Evolutionary conservation across 2,113 vertebrate species (phyloP), one percentile per base, ranked within the genome.

Genomic region (Ammodytes dubius): DNA sequence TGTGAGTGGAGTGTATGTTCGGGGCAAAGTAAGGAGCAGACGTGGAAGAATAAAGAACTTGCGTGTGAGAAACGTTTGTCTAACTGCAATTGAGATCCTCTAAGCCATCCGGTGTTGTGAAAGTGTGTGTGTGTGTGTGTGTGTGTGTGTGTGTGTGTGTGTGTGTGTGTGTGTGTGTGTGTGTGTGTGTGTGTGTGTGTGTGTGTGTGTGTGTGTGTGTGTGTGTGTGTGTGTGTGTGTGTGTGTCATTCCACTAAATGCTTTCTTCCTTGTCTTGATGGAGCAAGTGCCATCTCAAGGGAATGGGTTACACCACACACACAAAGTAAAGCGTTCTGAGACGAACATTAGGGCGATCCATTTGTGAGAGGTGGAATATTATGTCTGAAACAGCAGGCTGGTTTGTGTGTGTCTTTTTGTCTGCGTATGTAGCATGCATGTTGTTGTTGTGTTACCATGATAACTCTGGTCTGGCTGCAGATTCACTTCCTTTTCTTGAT

Each of bases 161-260:
- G 27, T 27, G 27, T 27, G 27, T 27, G 27, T 27, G 27, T 27
- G 27, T 71, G 77, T 70, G 53, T 76, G 77, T 61, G 72, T 63
- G 27, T 27, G 27, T 27, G 27, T 27, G 27, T 27, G 27, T 27
- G 27, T 27, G 27, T 27, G 27, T 27, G 27, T 27, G 27, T 27
- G 27, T 27, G 27, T 27, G 27, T 27, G 27, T 27, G 27, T 27
- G 27, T 27, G 27, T 27, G 27, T 27, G 27, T 27, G 27, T 27
- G 27, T 71, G 77, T 70, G 53, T 76, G 77, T 61, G 72, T 63
- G 58, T 73, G 15, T 84, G 50, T 81, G 87, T 83, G 84, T 94
- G 90, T 93, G 82, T 93, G 88, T 93, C 88, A 92, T 92, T 92
- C 84, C 79, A 75, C 91, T 93, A 92, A 94, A 94, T 93, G 89